Conservation (phyloP, 2,113 vertebrate genomes). For the Upupa epops region DNA sequence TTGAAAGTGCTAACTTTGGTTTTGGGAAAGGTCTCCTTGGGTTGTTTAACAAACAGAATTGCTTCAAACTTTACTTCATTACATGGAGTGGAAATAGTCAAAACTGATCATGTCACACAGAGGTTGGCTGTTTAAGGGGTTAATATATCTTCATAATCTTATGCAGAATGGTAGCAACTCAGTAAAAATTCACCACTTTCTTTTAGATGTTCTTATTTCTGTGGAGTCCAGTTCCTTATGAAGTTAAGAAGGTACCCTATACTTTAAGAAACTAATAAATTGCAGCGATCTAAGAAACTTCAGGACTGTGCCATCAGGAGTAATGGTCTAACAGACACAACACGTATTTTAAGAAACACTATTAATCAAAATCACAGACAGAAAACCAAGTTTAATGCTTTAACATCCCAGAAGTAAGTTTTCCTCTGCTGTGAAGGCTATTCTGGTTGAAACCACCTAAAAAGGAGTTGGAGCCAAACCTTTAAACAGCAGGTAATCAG, state of each 20-base stretch:
- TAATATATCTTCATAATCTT: background rate
- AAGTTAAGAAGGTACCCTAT: background rate
- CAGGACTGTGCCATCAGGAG: background rate
- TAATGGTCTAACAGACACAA: background rate
- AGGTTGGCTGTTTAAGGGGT: background rate
- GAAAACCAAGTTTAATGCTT: background rate
- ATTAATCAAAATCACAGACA: slow-evolving; percentile 13
- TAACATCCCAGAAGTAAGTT: background rate
- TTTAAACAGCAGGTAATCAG: slow-evolving; percentile 11
- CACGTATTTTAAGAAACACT: background rate
- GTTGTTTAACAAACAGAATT: background rate
- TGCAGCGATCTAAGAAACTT: background rate
- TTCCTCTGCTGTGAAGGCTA: background rate
- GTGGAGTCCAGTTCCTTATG: background rate
- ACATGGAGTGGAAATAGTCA: background rate
- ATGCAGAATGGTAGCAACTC: background rate
- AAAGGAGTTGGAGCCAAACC: background rate
- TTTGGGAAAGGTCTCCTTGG: background rate
- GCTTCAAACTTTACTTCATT: background rate
- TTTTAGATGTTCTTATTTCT: background rate
- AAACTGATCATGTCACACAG: background rate
- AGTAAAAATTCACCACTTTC: background rate
- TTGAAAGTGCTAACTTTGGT: background rate
- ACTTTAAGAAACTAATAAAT: background rate
- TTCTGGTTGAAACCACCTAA: background rate